phyloP scores from a whole-genome alignment of 2,797 vertebrate species.

The Spheniscus humboldti region DNA sequence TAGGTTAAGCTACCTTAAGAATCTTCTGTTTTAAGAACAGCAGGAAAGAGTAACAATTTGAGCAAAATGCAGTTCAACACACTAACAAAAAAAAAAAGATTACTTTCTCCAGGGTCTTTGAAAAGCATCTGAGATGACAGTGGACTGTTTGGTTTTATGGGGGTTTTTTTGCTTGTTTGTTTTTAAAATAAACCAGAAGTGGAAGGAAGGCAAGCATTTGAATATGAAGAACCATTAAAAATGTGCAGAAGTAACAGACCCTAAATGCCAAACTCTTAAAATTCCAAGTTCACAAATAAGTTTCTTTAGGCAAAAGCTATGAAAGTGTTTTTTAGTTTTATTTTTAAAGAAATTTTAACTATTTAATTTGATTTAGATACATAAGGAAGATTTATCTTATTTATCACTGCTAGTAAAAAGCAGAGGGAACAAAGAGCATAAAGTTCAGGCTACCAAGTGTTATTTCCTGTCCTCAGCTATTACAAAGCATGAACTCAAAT shows the following conservation, averaged over 20 bases:
- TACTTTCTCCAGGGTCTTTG: neutral
- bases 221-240: neutral
- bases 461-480: neutral
- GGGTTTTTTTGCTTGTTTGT: neutral
- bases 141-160: neutral
- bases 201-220: neutral
- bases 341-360: neutral
- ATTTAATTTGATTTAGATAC: neutral
- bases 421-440: neutral
- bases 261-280: neutral
- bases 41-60: neutral
- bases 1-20: neutral
- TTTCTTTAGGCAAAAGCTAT: neutral
- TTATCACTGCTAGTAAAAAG: neutral
- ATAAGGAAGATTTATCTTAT: neutral
- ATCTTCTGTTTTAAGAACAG: neutral
- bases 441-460: neutral
- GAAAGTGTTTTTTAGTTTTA: neutral
- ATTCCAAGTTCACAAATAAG: neutral
- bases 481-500: neutral
- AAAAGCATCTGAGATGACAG: neutral
- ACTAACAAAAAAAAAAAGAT: rapidly evolving
- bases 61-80: neutral
- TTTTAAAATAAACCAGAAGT: neutral
- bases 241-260: neutral